Evolutionary conservation across 2,888 invertebrate genomes (phyloP).

Genomic region (Pristionchus entomophagus): DNA sequence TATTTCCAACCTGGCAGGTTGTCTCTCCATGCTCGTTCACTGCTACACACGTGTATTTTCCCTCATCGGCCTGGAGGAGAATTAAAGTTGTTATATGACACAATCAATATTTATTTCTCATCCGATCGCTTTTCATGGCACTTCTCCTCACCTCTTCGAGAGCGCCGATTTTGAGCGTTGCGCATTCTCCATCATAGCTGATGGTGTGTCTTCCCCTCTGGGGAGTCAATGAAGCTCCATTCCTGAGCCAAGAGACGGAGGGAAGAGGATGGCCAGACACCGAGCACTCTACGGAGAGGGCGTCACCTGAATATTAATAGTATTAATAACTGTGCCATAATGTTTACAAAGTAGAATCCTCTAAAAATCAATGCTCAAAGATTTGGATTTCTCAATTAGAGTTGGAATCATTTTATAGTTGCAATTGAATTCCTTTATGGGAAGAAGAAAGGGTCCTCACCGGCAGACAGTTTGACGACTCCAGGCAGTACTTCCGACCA

Average conservation of each 20-base stretch:
- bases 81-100: not conserved
- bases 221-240: conserved; percentile 67
- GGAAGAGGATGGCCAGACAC: conserved; percentile 72
- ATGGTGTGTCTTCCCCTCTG: conserved; percentile 62
- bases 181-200: conserved; percentile 75
- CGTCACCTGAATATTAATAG: conserved; percentile 56
- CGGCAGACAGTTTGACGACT: conserved; percentile 39
- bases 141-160: conserved; percentile 44
- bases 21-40: conserved; percentile 86
- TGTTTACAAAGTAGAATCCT: no score
- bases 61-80: conserved; percentile 76
- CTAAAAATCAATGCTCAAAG: conserved; percentile 20
- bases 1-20: conserved; percentile 79
- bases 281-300: conserved; percentile 72
- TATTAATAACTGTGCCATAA: no score
- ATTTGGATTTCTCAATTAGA: conserved; percentile 21
- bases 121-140: not conserved
- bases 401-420: not conserved
- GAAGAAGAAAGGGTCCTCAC: not conserved
- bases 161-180: conserved; percentile 67
- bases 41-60: conserved; percentile 84
- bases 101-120: not conserved
- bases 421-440: not conserved
- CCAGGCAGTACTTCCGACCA: conserved; percentile 41
- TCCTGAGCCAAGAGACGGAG: conserved; percentile 70